Conservation (phyloP, 2,888 invertebrate species). For the Julus scandinavius region DNA sequence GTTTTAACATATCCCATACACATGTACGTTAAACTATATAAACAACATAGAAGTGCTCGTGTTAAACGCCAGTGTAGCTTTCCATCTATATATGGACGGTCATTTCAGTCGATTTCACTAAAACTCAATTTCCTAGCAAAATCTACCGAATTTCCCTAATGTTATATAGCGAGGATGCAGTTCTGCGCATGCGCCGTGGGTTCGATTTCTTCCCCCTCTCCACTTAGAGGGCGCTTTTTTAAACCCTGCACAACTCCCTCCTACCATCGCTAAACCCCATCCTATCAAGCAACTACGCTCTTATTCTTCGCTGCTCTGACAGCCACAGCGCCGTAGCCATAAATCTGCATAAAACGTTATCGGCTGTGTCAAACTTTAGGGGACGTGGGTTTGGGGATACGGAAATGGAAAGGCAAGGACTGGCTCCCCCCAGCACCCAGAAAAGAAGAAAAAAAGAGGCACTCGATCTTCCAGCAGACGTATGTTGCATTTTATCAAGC, state of each 20-base stretch:
- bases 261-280: background rate
- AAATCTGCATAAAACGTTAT: slow-evolving; percentile 42
- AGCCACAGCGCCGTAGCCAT: slow-evolving; percentile 42
- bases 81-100: background rate
- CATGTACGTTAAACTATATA: no score
- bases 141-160: background rate
- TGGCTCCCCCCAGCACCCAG: background rate
- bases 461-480: slow-evolving; percentile 47
- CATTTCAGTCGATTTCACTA: slow-evolving; percentile 14
- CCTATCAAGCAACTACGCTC: slow-evolving; percentile 36
- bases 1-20: no score
- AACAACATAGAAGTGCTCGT: no score
- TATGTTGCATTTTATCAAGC: slow-evolving; percentile 51
- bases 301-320: slow-evolving; percentile 42
- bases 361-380: slow-evolving; percentile 38
- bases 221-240: background rate
- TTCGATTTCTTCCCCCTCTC: background rate
- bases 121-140: background rate
- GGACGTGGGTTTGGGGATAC: slow-evolving; percentile 31
- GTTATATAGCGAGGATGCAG: background rate
- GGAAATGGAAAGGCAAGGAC: slow-evolving; percentile 8
- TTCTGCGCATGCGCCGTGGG: slow-evolving; percentile 3
- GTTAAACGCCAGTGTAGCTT: no score
- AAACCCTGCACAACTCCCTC: background rate
- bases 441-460: background rate